Base-by-base conservation (phyloP, 2,888 invertebrate genomes). In the Melanostoma mellinum region DNA sequence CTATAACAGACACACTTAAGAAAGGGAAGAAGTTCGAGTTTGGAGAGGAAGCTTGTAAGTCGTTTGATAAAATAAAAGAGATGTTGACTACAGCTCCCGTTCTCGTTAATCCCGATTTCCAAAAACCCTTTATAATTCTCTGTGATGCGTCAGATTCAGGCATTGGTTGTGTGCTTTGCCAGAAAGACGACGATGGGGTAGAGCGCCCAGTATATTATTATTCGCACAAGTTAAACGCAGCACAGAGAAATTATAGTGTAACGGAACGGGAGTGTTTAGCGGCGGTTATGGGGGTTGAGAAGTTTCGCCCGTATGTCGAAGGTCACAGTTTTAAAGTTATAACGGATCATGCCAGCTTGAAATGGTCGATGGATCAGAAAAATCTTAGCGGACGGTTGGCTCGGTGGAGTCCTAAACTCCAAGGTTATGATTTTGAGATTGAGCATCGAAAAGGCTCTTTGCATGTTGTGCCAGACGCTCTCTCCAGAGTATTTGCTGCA, bases 311-410 rank as follows among this genome's bases (percentile, higher is more conserved):
- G 0, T 77, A 80, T 33, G 69, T 84, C 8, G 85, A 77, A 67
- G 87, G 87, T 2, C 82, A 85, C 9, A 55, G 68, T 6, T 86
- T 86, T 38, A 84, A 10, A 0, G 75, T 87, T 0, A 33, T 85
- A 8, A 85, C 88, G 2, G 88, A 88, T 77, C 86, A 87, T 42
- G 85, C 85, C 9, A 86, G 86, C 8, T 61, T 88, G 0, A 55
- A 84, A 53, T 88, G 87, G 86, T 69, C 88, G 1, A 65, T 86
- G 72, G 80, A 72, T 6, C 77, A 88, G 65, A 86, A 86, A 42
- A 86, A 87, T 40, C 85, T 87, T 1, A 71, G 74, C n/a, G 88
- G 86, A 3, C 52, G 86, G 42, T 63, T 88, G 35, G 87, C 87
- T 0, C 46, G 87, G 6, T 88, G 65, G 82, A 40, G 68, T 0